Evolutionary conservation across 2,888 invertebrate genomes (phyloP), one percentile per base, ranked within the genome.

Genomic region (Drosophila melanocephala): DNA sequence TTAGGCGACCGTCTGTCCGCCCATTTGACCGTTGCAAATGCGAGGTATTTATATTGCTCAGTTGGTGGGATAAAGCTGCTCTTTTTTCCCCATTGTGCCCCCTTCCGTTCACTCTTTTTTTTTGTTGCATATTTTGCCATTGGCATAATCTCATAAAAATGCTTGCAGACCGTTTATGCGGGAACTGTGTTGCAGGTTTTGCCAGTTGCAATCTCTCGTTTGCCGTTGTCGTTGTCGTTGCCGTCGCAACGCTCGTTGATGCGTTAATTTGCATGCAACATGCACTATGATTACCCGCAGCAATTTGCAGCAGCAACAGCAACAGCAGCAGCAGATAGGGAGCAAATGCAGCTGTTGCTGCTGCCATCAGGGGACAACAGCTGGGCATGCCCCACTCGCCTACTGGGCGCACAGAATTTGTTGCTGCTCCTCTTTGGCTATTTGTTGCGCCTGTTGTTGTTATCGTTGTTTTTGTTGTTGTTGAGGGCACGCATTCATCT

Each of bases 231-330:
- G 87, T 82, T 85, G 84, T 79, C 79, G 87, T 82, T 85, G 84
- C 47, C 47, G 26, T 26, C 51, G 33, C 33, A 35, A 35, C 12
- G 81, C 67, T 81, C 79, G 87, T 83, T 87, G 86, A 88, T 87
- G 89, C 87, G 85, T 88, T 87, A 88, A 87, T 87, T 87, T 87
- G 87, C 87, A 89, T 87, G 84, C 89, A 89, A 82, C 89, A 87
- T 87, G 87, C 89, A 84, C 85, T 81, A 87, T 87, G 89, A 87
- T 87, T 87, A 89, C 87, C 87, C 87, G 87, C 85, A 87, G 87
- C 83, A 87, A 85, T 85, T 85, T 82, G 85, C 87, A 82, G 39
- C 78, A 70, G 16, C 78, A 73, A 30, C 73, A 77, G 42, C 77
- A 62, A 51, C 53, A 44, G 28, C 19, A 83, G 70, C 51, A 69